Evolutionary conservation across 2,113 vertebrate genomes (phyloP), one percentile per base, ranked within the genome.

Genomic region (Erythrocebus patas): DNA sequence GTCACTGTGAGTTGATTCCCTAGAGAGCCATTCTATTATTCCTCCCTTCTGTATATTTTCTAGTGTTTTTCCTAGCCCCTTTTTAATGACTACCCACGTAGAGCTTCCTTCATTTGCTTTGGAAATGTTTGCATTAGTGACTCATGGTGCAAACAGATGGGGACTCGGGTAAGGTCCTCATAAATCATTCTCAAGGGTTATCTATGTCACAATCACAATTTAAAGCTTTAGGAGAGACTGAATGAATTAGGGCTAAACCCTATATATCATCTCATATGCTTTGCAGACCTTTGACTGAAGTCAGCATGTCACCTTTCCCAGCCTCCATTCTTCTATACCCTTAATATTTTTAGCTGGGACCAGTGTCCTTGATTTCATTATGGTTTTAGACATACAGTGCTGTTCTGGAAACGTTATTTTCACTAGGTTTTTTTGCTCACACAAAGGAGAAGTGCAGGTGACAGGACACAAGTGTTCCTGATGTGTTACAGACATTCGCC

Each of bases 171-270:
- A 73, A 91, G 80, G 18, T 38, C 50, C 61, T 79, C 55, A 73
- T 93, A 89, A 94, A 97, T 98, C 94, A 95, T 96, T 93, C 89
- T 90, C 80, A 96, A 96, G 94, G 85, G 68, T 92, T 98, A 92
- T 91, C 89, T 94, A 8, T 93, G 89, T 81, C 88, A 59, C 48
- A 87, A 64, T 94, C 78, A 93, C 59, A 93, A 90, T 80, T 89
- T 64, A 91, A 94, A 93, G 81, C 50, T 86, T 30, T n/a, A 66
- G 32, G 68, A 66, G 23, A 75, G 43, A 95, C 40, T 86, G 35
- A 72, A 86, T 52, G 72, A 95, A 59, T 95, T 96, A 91, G 68
- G 35, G 8, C 75, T 97, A 89, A 75, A 96, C 61, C 66, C 50
- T 91, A 10, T 90, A 52, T 38, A 38, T 80, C 81, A 66, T 92